Base-by-base conservation (phyloP, 2,888 invertebrate species). In the Polyploca ridens region DNA sequence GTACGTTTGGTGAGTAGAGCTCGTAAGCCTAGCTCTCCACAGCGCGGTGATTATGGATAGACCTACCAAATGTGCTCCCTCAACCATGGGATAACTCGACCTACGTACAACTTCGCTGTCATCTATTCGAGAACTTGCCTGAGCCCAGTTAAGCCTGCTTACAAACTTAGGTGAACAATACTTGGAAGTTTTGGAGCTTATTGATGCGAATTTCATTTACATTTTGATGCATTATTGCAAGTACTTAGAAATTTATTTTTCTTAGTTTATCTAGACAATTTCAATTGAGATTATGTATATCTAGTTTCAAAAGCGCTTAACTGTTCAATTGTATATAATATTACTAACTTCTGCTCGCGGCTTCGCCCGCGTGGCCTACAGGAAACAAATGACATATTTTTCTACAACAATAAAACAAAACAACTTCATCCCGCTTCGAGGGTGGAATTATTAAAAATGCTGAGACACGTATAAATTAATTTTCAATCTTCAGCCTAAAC, bases 71-170 rank as follows among this genome's bases (percentile, higher is more conserved):
- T 54, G 54, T 54, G 54, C 54, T 54, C 54, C 8, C 19, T 19
- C 19, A 54, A 54, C 10, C 54, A 54, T 54, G 54, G 54, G 19
- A 19, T 19, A 19, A 54, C 54, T 19, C 54, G 54, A 54, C 54
- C 54, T 54, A 54, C 54, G 19, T 19, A 54, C 54, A 19, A 54
- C 19, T 54, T 54, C 10, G 54, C 54, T 54, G 54, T 54, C 54
- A 54, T 54, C 54, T 54, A 54, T 54, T 54, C 16, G 54, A 54
- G 10, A 54, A 54, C 54, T 54, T 54, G 54, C 16, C 16, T 19
- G 54, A 54, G 54, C 54, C 8, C 54, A 54, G 54, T 54, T 54
- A 54, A 54, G 54, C 54, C 54, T 54, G n/a, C 54, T 54, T 54
- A 54, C 10, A 19, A 54, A 54, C 54, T 54, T 49, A 16, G 8